Percentiles rank a stretch among this genome's conserved stretches.
phyloP scores from a whole-genome alignment of 2,888 invertebrate species.

The Meteorus cinctellus region DNA sequence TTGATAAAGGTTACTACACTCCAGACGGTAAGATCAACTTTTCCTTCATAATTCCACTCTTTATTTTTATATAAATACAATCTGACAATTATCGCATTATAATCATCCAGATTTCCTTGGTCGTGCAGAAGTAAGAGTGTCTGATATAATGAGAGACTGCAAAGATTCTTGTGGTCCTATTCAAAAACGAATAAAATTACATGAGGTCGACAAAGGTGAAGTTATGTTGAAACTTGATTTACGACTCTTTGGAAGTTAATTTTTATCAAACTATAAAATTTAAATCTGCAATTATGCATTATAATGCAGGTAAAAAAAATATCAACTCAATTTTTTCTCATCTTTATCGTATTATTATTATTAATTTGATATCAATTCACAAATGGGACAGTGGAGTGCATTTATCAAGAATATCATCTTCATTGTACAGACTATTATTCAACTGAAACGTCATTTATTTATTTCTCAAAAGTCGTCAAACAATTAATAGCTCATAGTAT shows the following conservation, averaged over 20 bases:
- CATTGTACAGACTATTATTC: conserved; percentile 15
- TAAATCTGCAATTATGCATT: too few species aligned
- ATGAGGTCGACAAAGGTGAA: conserved; percentile 82
- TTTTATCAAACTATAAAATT: neutral
- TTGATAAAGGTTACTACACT: conserved; percentile 82
- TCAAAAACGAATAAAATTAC: conserved; percentile 78
- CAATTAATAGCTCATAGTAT: conserved; percentile 17
- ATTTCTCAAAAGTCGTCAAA: conserved; percentile 16
- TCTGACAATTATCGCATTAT: conserved; percentile 45
- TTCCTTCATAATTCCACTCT: conserved; percentile 21
- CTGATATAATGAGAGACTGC: conserved; percentile 78
- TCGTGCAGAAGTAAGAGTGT: conserved; percentile 80
- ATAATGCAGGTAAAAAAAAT: neutral
- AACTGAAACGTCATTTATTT: conserved; percentile 27
- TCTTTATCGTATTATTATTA: neutral
- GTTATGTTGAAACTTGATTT: conserved; percentile 82
- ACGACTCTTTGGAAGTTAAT: conserved; percentile 75
- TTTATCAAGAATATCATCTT: conserved; percentile 28
- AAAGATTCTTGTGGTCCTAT: conserved; percentile 78
- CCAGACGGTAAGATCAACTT: conserved; percentile 78
- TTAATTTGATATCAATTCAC: neutral
- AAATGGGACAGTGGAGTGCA: conserved; percentile 24
- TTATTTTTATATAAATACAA: neutral
- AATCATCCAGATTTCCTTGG: conserved; percentile 80
- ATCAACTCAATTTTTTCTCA: neutral